These are phyloP conservation scores for Lomographa bimaculata DNA, from an alignment of 2,888 invertebrate genomes.

Conservation along the genomic window DNA sequence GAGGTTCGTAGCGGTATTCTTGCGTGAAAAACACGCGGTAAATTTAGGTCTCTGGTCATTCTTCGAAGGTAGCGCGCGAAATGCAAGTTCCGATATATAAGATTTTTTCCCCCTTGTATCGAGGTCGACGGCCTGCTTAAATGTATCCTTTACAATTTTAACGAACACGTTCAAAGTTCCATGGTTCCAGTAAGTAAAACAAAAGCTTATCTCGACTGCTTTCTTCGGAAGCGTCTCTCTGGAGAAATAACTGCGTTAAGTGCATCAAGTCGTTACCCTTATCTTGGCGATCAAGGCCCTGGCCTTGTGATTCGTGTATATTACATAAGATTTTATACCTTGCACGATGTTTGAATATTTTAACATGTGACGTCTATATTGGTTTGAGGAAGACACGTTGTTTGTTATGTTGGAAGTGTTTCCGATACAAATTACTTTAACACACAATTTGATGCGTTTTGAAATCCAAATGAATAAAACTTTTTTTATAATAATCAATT, in stretches of 20 bases:
- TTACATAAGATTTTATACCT: slow-evolving; percentile 15
- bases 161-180: slow-evolving; percentile 14
- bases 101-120: slow-evolving; percentile 50
- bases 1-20: slow-evolving; percentile 60
- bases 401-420: too few relatives aligned
- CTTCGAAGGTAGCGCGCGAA: slow-evolving; percentile 60
- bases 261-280: slow-evolving; percentile 29
- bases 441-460: too few relatives aligned
- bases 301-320: slow-evolving; percentile 26
- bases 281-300: slow-evolving; percentile 36
- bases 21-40: slow-evolving; percentile 44
- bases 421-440: too few relatives aligned
- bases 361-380: not conserved
- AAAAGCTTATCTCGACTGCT: slow-evolving; percentile 31
- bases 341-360: slow-evolving; percentile 11
- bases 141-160: slow-evolving; percentile 18
- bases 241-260: slow-evolving; percentile 30
- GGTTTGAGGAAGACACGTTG: too few relatives aligned
- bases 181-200: slow-evolving; percentile 29
- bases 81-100: slow-evolving; percentile 56
- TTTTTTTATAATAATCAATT: too few relatives aligned
- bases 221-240: slow-evolving; percentile 29
- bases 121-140: slow-evolving; percentile 52
- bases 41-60: slow-evolving; percentile 50
- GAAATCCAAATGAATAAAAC: too few relatives aligned